A percentile compares a stretch with the other conserved stretches of the same genome.
Conservation (phyloP, 2,113 vertebrate species). For the Boulengeromyrus knoepffleri region DNA sequence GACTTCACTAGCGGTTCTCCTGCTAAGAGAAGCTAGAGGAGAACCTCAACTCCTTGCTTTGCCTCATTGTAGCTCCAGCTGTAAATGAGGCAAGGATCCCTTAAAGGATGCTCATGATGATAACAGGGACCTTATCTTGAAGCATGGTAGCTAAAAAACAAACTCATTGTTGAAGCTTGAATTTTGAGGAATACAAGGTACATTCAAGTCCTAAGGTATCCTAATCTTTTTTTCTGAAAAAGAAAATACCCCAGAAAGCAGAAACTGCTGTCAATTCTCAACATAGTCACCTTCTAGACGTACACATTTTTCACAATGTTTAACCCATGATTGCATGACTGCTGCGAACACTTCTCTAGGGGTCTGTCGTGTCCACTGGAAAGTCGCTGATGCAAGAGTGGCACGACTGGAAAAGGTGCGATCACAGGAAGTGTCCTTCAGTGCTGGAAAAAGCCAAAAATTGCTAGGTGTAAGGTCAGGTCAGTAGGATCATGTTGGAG, state of each 20-base stretch:
- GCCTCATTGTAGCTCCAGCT: neutral
- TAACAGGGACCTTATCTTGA: neutral
- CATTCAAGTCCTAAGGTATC: neutral
- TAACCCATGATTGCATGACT: neutral
- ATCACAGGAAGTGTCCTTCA: neutral
- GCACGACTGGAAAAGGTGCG: neutral
- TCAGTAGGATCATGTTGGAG: neutral
- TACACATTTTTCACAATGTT: neutral
- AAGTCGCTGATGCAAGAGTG: neutral
- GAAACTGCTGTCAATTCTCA: neutral
- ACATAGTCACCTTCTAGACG: neutral
- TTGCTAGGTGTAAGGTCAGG: neutral
- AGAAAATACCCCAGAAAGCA: neutral
- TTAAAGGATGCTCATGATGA: too few relatives aligned
- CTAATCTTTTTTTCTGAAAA: neutral
- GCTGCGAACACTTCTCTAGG: neutral
- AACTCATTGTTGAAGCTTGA: neutral
- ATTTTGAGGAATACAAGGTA: neutral
- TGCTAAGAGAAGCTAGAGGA: neutral
- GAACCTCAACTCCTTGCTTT: neutral
- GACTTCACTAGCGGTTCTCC: neutral
- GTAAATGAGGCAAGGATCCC: too few relatives aligned
- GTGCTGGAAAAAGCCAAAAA: neutral
- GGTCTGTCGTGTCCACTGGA: neutral
- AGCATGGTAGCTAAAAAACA: neutral